Evolutionary conservation across 2,113 vertebrate genomes (phyloP).

Genomic region (Silurus meridionalis): DNA sequence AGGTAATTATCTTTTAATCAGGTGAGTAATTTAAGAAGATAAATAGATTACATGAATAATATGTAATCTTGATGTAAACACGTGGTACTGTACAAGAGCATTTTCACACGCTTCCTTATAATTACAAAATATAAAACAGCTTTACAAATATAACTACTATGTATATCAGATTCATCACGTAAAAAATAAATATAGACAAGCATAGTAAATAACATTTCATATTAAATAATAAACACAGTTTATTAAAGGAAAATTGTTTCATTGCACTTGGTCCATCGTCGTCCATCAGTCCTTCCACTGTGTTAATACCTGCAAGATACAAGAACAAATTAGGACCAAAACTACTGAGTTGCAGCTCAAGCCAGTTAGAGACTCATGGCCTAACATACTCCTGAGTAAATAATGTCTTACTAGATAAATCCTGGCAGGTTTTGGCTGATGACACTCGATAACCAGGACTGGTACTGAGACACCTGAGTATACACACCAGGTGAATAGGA

Average conservation of each 20-base stretch:
- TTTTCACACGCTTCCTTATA: neutral
- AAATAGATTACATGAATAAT: no score
- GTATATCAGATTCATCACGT: neutral
- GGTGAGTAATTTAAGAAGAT: no score
- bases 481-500: no score
- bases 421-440: no score
- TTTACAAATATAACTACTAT: neutral
- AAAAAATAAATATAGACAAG: neutral
- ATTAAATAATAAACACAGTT: neutral
- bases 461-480: no score
- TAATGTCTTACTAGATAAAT: no score
- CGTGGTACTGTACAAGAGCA: neutral
- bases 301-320: constrained; percentile 1
- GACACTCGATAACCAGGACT: no score
- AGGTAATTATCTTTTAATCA: neutral
- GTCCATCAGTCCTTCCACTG: neutral
- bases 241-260: neutral
- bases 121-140: neutral
- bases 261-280: neutral
- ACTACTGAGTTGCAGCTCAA: neutral
- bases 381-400: no score
- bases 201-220: neutral
- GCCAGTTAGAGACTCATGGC: neutral
- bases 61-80: neutral
- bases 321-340: neutral